Evolutionary conservation across 2,888 invertebrate species (phyloP).

Genomic region (Melanchra persicariae): DNA sequence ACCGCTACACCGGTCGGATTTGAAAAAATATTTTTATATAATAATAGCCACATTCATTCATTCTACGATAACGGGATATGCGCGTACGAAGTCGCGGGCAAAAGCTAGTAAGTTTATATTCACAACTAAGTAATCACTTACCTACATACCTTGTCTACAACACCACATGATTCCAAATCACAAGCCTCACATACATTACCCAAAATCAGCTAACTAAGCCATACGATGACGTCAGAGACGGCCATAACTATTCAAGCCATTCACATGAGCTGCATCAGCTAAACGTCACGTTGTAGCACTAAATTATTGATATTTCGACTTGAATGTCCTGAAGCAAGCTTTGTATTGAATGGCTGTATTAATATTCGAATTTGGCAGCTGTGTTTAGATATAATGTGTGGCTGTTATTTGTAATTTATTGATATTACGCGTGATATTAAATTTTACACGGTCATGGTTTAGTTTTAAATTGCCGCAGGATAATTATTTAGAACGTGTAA

Average conservation of each 20-base stretch:
- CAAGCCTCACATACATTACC: background rate
- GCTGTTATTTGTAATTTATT: background rate
- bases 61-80: no score
- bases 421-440: background rate
- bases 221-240: slow-evolving; percentile 28
- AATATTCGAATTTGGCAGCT: slow-evolving; percentile 26
- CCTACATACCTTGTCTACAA: background rate
- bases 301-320: slow-evolving; percentile 42
- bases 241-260: slow-evolving; percentile 53
- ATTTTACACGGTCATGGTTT: background rate
- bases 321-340: slow-evolving; percentile 13
- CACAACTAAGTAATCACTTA: no score
- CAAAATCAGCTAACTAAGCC: slow-evolving; percentile 32
- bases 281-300: slow-evolving; percentile 33
- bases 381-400: background rate
- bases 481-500: no score
- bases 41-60: no score
- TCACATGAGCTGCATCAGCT: slow-evolving; percentile 36
- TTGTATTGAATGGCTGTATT: slow-evolving; percentile 23
- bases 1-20: no score
- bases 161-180: slow-evolving; percentile 5
- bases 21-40: no score
- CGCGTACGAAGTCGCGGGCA: no score
- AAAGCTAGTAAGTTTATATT: no score
- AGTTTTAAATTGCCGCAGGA: background rate